Conservation (phyloP, 2,113 vertebrate species). For the Chaetodon trifascialis region DNA sequence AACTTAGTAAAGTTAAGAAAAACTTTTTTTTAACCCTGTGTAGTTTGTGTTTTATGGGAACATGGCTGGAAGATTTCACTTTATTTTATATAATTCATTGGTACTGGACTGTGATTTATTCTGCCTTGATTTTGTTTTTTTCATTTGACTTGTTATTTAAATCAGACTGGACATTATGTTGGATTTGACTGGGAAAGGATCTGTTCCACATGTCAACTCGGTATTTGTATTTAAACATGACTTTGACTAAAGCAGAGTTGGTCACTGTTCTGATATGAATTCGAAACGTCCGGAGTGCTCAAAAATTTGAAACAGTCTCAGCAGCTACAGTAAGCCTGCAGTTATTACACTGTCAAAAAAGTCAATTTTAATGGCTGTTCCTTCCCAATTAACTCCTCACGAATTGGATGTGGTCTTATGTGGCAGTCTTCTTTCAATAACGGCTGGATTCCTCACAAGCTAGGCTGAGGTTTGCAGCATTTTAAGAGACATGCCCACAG, state of each 20-base stretch:
- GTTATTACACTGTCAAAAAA: conserved; percentile 53
- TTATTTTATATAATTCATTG: not conserved
- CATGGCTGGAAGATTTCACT: not conserved
- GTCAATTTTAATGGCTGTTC: conserved; percentile 46
- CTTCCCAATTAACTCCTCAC: conserved; percentile 38
- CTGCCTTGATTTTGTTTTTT: not conserved
- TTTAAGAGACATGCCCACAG: conserved; percentile 23
- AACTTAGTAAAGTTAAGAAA: too few species aligned
- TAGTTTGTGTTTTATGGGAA: not conserved
- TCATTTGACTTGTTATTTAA: conserved; percentile 1
- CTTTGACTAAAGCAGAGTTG: not conserved
- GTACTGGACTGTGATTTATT: not conserved
- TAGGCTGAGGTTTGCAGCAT: conserved; percentile 20
- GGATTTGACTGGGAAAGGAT: not conserved
- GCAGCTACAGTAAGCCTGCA: conserved; percentile 34
- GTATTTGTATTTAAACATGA: not conserved
- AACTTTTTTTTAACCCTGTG: not conserved
- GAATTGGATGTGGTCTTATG: conserved; percentile 52
- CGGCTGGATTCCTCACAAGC: conserved; percentile 32
- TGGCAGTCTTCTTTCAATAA: conserved; percentile 19
- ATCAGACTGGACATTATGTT: not conserved
- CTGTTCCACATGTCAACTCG: not conserved
- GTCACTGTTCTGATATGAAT: conserved; percentile 17
- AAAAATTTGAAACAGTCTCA: conserved; percentile 34
- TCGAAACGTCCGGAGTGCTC: not conserved